Percentiles rank a stretch among this genome's conserved stretches.
phyloP scores from a whole-genome alignment of 2,113 vertebrate species.

The Brachypodius melanocephalos region DNA sequence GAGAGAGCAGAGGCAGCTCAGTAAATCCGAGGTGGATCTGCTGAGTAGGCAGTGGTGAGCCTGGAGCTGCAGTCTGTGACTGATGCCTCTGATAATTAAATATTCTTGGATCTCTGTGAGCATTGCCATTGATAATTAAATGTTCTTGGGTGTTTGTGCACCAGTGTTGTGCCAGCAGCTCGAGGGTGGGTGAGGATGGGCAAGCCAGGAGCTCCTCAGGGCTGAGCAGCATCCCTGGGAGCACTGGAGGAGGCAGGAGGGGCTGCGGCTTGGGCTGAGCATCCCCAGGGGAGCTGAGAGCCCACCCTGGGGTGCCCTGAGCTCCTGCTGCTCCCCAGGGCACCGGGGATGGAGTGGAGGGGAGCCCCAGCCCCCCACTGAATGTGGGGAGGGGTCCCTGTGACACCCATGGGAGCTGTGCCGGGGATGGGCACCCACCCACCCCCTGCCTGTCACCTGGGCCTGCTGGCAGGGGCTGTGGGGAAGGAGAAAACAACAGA shows the following conservation, averaged over 20 bases:
- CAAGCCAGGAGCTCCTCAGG: neutral
- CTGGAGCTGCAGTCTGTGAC: neutral
- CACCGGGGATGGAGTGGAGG: accelerated
- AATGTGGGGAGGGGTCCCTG: neutral
- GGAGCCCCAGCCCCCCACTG: neutral
- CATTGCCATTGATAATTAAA: neutral
- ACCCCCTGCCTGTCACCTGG: neutral
- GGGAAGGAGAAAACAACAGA: accelerated
- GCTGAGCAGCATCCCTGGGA: neutral
- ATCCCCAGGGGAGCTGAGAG: neutral
- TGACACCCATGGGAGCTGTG: neutral
- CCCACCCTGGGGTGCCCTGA: accelerated
- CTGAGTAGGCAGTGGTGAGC: neutral
- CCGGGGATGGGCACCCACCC: neutral
- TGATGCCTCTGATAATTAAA: neutral
- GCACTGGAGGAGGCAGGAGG: neutral
- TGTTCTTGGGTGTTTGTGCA: too few relatives aligned
- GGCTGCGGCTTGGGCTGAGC: neutral
- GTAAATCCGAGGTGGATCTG: neutral
- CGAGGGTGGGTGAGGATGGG: neutral
- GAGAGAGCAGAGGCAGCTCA: neutral
- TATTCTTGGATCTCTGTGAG: neutral
- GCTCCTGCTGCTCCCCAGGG: neutral
- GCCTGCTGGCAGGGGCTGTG: neutral
- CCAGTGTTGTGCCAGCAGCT: accelerated